Evolutionary conservation across 1,140 invertebrate genomes (phyloP), one percentile per base, ranked within the genome.

Genomic region (Batillaria attramentaria): DNA sequence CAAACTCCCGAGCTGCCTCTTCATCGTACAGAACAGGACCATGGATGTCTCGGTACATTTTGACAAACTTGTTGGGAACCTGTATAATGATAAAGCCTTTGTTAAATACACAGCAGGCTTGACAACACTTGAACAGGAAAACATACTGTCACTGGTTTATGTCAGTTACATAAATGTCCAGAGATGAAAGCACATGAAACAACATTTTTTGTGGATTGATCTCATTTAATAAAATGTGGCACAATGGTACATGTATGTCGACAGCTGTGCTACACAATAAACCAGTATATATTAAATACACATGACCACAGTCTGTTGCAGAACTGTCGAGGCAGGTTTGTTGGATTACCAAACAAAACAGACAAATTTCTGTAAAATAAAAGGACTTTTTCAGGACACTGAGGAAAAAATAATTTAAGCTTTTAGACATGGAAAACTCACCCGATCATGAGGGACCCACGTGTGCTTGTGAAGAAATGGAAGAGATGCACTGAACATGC

Each of bases 1-100:
- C 75, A 69, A 77, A 77, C 33, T 69, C 35, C 39, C 66, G 65
- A 46, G 75, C 75, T 50, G 65, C 65, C 37, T 77, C 75, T 46
- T 50, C 65, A 62, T 77, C 75, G 24, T 60, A 50, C 13, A 77
- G 24, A 16, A 31, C 50, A n/a, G 75, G 13, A 16, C 75, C 37
- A 41, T 77, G 60, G 35, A 77, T 65, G 31, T 77, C 75, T 68
- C 57, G 57, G 57, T 62, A 62, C 57, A 62, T 62, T n/a, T 24
- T 62, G n/a, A 62, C 57, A 62, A 28, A 62, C 57, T 62, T 62
- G 57, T 62, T 62, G n/a, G 57, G 57, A 8, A 62, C 57, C 57
- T 62, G 33, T n/a, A 10, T 24, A 62, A 24, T 62, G n/a, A n/a
- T 62, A 28, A 62, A 62, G 10, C 33, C 3, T n/a, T 31, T 62